Evolutionary conservation across 2,888 invertebrate species (phyloP), one percentile per base, ranked within the genome.

Genomic region (Drosophila anceps): DNA sequence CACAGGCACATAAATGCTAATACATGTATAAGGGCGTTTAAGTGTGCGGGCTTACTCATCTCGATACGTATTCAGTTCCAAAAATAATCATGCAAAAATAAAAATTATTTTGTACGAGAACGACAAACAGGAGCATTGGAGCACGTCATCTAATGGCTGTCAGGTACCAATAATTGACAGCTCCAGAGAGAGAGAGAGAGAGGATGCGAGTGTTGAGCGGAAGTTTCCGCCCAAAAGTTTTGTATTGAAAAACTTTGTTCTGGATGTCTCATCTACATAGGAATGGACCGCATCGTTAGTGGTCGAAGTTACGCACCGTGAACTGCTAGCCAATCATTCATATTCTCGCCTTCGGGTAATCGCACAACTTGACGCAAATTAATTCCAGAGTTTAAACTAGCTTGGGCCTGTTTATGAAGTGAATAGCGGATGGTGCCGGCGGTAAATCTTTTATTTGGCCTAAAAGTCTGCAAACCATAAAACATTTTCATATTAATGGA

Each of bases 251-350:
- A 39, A n/a, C 24, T 24, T 44, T 7, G 20, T 50, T 50, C 18
- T 18, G 12, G 29, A 20, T 31, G 12, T 18, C 29, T 50, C 50
- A 50, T 31, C n/a, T 31, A 10, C 4, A 33, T 33, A 20, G 31
- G n/a, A 29, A 48, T 48, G 10, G 20, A 13, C 9, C 43, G 4
- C 20, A 13, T n/a, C 1, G 15, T 4, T 20, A 24, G 9, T 15
- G 18, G 15, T 27, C 7, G 3, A 20, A 35, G 27, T 24, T 24
- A 80, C 81, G 97, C 39, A 81, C 82, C 98, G 93, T 98, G 98
- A 6, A 98, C 98, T 20, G 98, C 98, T 43, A 98, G 94, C 98
- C 98, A 98, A 92, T 98, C 98, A 89, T 97, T 97, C 59, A 96
- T 93, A 92, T 97, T 96, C 93, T 98, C 98, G 7, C 96, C 96